These are phyloP conservation scores for Latrodectus geometricus DNA, from an alignment of 1,140 invertebrate genomes.

Conservation along the genomic window DNA sequence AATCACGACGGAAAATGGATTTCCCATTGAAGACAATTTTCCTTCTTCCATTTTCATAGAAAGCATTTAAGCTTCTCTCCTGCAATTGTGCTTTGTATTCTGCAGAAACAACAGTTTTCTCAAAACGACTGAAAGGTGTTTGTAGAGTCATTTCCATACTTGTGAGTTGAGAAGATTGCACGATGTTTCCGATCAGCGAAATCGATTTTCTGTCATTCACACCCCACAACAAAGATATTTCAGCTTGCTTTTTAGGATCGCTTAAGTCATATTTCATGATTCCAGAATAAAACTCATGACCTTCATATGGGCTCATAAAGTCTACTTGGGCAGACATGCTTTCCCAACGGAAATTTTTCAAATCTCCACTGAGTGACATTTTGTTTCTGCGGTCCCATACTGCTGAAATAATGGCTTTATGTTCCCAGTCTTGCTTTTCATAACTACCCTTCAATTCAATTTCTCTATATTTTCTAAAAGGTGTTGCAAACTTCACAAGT, in stretches of 20 bases:
- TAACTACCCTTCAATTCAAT: constrained; percentile 19
- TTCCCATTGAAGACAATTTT: constrained; percentile 17
- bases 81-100: neutral
- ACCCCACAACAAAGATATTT: constrained; percentile 35
- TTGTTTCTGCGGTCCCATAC: constrained; percentile 38
- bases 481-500: constrained; percentile 24
- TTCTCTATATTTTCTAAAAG: constrained; percentile 24
- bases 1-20: neutral
- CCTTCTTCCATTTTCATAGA: constrained; percentile 11
- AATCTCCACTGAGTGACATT: constrained; percentile 16
- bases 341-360: constrained; percentile 22
- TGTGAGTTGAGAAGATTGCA: neutral
- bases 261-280: constrained; percentile 40
- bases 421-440: constrained; percentile 19
- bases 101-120: neutral
- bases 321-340: constrained; percentile 11
- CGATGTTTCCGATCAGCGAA: constrained; percentile 26
- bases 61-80: neutral
- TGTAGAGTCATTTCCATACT: neutral
- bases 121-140: constrained; percentile 31
- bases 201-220: constrained; percentile 29
- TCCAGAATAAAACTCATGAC: constrained; percentile 39
- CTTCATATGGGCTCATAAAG: constrained; percentile 29
- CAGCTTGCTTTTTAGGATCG: constrained; percentile 5
- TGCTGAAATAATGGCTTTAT: constrained; percentile 20